Evolutionary conservation across 1,140 invertebrate species (phyloP), one percentile per base, ranked within the genome.

Genomic region (Drosophila auraria): DNA sequence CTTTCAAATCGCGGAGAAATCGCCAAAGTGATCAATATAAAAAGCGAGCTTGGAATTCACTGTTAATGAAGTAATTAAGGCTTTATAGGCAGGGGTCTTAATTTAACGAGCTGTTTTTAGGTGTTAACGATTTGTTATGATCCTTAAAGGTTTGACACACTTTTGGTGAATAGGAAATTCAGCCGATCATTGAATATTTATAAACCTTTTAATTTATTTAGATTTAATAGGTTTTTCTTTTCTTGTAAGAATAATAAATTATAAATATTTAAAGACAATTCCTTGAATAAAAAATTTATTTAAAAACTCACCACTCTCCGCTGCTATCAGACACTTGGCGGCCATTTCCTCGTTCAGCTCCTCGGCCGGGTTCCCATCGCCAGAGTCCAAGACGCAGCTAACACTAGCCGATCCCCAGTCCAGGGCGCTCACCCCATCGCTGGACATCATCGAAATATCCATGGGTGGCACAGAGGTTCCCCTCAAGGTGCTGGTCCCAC

Each of bases 321-420:
- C 91, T 50, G 91, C 87, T 58, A 59, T 92, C 5, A 92, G 42
- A 20, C 91, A 92, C 45, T 92, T 90, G 17, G 91, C 83, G 8
- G 89, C 89, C 73, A 83, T 87, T 54, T 90, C 80, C 60, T 90
- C 87, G 36, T 60, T 89, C 15, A 91, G 47, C 2, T 92, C 91
- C 63, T 92, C 91, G 58, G 68, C 65, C 8, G 86, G 71, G 75
- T 90, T 90, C 0, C 71, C 82, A 23, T 79, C 79, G 36, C 76
- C 79, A 3, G 64, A 57, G 64, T 90, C 82, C 58, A 91, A n/a
- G 5, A 84, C 78, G 36, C 83, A 91, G 11, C 58, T 83, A 0
- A 83, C 82, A 59, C 89, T 91, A 0, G 70, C 78, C 4, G 82
- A 78, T 5, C 84, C 69, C 84, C 90, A 91, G 23, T 90, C 86